Percentiles rank a stretch among this genome's conserved stretches.
These are phyloP conservation scores for Melanotaenia nigrans DNA, from an alignment of 2,797 vertebrate genomes.

Conservation along the genomic window DNA sequence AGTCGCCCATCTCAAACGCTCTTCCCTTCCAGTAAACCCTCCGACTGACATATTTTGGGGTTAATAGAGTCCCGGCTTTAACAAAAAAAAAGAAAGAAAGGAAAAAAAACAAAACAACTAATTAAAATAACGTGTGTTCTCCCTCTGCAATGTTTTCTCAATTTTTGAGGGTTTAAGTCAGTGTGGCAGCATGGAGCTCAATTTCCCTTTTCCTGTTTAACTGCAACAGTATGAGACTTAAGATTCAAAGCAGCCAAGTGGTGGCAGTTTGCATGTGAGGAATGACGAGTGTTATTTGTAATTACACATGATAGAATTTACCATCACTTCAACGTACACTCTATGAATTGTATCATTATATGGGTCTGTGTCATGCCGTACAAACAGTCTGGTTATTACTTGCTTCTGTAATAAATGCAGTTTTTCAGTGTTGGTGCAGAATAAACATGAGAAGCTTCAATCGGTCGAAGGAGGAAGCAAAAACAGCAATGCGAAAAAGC, in stretches of 20 bases:
- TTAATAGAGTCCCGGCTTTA: constrained; percentile 35
- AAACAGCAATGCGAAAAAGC: constrained; percentile 64
- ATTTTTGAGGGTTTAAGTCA: constrained; percentile 37
- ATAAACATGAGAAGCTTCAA: constrained; percentile 72
- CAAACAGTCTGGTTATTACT: constrained; percentile 57
- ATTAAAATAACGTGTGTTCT: constrained; percentile 42
- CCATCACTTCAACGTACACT: background rate
- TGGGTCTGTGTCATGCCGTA: constrained; percentile 32
- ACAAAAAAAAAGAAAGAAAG: background rate
- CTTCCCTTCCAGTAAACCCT: constrained; percentile 48
- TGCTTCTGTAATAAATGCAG: constrained; percentile 64
- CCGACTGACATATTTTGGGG: constrained; percentile 53
- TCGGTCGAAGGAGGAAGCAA: constrained; percentile 57
- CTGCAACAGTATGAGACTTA: background rate
- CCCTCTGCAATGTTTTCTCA: constrained; percentile 36
- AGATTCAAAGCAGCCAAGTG: constrained; percentile 23
- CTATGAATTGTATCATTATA: constrained; percentile 41
- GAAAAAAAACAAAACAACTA: background rate
- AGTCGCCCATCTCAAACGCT: constrained; percentile 68
- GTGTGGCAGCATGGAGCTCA: constrained; percentile 20
- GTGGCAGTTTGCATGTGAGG: constrained; percentile 1
- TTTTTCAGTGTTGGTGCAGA: constrained; percentile 57
- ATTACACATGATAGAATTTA: constrained; percentile 41
- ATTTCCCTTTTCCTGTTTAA: constrained; percentile 41
- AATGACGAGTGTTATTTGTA: constrained; percentile 37